phyloP scores from a whole-genome alignment of 2,113 vertebrate genomes.

The Thunnus maccoyii region DNA sequence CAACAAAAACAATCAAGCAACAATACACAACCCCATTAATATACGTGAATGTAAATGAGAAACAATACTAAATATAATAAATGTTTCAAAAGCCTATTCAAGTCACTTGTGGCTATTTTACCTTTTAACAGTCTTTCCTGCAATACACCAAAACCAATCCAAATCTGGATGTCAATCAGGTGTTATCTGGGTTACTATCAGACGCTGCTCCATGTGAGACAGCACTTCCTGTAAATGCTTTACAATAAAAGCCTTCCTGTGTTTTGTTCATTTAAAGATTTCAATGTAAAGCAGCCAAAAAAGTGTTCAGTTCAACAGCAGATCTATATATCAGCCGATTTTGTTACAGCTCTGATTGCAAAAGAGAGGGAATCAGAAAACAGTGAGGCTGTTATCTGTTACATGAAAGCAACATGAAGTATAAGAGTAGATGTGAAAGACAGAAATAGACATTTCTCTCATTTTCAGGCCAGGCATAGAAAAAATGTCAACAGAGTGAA shows the following conservation, averaged over 20 bases:
- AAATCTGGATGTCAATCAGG: neutral
- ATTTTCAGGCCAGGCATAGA: neutral
- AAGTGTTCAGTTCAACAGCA: neutral
- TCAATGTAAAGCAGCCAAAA: neutral
- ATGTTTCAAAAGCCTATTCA: neutral
- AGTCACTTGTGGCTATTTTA: no score
- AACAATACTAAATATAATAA: no score
- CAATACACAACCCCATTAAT: neutral
- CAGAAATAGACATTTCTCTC: neutral
- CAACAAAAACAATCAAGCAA: neutral
- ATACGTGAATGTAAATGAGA: neutral
- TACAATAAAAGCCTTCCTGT: neutral
- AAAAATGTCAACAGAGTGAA: neutral
- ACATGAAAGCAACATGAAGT: neutral
- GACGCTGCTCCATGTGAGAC: no score
- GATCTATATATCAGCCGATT: neutral
- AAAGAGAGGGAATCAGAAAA: neutral
- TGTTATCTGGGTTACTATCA: no score
- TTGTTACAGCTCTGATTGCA: neutral
- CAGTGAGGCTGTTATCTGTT: neutral
- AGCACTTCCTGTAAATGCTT: neutral
- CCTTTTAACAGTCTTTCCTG: neutral
- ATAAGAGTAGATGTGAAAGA: no score
- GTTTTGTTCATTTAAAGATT: neutral
- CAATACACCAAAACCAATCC: neutral